phyloP scores from a whole-genome alignment of 2,797 vertebrate genomes.

The Myotis findleyi region DNA sequence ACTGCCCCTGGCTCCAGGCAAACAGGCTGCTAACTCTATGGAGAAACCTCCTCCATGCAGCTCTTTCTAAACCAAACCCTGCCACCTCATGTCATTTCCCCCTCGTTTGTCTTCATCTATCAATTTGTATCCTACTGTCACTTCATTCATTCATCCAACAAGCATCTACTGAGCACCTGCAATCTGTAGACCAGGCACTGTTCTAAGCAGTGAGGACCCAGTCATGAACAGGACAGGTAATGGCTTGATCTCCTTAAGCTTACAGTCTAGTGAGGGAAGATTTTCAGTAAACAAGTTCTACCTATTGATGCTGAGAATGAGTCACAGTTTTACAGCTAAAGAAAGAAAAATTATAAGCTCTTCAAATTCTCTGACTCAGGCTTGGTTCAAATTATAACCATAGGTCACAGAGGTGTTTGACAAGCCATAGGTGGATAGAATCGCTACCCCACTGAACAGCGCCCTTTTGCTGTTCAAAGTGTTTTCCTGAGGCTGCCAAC shows the following conservation, averaged over 20 bases:
- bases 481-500: not conserved
- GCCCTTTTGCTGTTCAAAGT: not conserved
- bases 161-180: not conserved
- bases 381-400: not conserved
- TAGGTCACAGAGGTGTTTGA: not conserved
- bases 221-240: not conserved
- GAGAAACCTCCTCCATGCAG: not conserved
- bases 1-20: not conserved
- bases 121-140: not conserved
- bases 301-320: not conserved
- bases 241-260: not conserved
- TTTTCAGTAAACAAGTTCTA: not conserved
- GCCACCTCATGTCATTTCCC: not conserved
- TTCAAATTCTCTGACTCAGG: not conserved
- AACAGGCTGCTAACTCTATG: not conserved
- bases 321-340: not conserved
- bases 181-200: not conserved
- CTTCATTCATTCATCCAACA: not conserved
- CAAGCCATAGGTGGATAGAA: not conserved
- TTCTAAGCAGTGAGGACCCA: not conserved
- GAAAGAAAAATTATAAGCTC: conserved; percentile 8
- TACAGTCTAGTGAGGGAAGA: not conserved
- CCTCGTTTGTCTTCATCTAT: not conserved
- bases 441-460: not conserved
- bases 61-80: not conserved